A percentile compares a stretch with the other conserved stretches of the same genome.
Evolutionary conservation across 2,797 vertebrate genomes (phyloP).

Genomic region (Melopsittacus undulatus): DNA sequence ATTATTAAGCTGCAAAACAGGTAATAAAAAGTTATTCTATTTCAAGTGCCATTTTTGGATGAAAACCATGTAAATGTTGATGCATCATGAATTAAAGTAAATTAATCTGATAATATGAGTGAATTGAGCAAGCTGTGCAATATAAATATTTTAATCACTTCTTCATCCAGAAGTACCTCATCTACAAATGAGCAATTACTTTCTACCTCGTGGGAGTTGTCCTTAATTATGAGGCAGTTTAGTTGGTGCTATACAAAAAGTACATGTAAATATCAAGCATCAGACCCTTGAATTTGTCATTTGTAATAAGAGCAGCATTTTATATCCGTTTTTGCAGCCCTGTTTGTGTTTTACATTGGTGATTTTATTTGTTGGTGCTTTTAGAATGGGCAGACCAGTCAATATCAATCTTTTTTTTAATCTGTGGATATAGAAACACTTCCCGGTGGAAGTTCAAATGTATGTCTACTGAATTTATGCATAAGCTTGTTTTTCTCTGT

Average conservation of each 20-base stretch:
- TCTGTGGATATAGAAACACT: neutral
- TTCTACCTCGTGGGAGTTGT: slow-evolving; percentile 80
- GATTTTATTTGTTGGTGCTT: neutral
- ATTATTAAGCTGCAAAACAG: slow-evolving; percentile 53
- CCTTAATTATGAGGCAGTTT: slow-evolving; percentile 80
- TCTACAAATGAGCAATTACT: slow-evolving; percentile 93
- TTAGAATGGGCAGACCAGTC: neutral
- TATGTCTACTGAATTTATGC: neutral
- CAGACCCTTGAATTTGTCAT: slow-evolving; percentile 77
- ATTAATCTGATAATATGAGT: slow-evolving; percentile 80
- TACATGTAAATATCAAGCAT: slow-evolving; percentile 80
- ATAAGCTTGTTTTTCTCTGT: neutral
- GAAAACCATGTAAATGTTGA: slow-evolving; percentile 68
- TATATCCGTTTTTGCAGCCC: neutral
- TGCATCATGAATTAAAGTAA: slow-evolving; percentile 81
- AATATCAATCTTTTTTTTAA: slow-evolving; percentile 5
- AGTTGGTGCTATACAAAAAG: slow-evolving; percentile 80
- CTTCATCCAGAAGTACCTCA: slow-evolving; percentile 85
- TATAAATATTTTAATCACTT: slow-evolving; percentile 93
- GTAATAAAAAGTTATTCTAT: slow-evolving; percentile 69
- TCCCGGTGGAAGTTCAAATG: neutral
- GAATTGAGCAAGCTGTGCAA: slow-evolving; percentile 82
- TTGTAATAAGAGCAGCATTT: slow-evolving; percentile 60
- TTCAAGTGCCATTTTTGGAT: slow-evolving; percentile 71
- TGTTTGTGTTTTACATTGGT: neutral